Evolutionary conservation across 2,113 vertebrate species (phyloP).

Genomic region (Drymodes brunneopygia): DNA sequence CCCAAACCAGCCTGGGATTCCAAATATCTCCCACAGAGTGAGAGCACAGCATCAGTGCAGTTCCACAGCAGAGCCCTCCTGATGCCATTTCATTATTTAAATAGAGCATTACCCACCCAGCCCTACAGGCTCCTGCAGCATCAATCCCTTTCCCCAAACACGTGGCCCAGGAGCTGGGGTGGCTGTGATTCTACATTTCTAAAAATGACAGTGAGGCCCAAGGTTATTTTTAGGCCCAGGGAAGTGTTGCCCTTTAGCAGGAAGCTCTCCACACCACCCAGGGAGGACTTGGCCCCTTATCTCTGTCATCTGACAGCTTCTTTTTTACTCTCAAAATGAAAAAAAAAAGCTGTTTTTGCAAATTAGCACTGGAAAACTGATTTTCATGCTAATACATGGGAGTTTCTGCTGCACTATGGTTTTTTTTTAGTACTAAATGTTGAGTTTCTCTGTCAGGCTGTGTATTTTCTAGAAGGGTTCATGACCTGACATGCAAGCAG

Average conservation of each 20-base stretch:
- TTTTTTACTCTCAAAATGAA: background rate
- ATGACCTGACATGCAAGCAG: background rate
- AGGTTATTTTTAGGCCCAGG: slow-evolving; percentile 15
- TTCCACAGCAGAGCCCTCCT: background rate
- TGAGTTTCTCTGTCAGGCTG: background rate
- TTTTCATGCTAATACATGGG: background rate
- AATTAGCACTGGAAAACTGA: background rate
- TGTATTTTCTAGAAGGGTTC: background rate
- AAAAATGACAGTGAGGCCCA: background rate
- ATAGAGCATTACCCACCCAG: background rate
- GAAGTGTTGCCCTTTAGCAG: background rate
- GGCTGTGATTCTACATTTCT: background rate
- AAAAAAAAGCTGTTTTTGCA: background rate
- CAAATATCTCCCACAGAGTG: background rate
- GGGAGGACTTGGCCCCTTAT: background rate
- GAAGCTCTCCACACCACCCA: background rate
- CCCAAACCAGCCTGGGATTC: background rate
- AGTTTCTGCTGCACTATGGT: background rate
- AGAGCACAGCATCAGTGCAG: accelerated
- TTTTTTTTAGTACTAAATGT: background rate
- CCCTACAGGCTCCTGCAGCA: background rate
- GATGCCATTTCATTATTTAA: background rate
- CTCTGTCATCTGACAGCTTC: background rate
- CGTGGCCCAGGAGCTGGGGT: background rate
- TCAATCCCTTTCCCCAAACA: background rate